Base-by-base conservation (phyloP, 64 coral and sea anemone genomes). In the Acropora yongei region DNA sequence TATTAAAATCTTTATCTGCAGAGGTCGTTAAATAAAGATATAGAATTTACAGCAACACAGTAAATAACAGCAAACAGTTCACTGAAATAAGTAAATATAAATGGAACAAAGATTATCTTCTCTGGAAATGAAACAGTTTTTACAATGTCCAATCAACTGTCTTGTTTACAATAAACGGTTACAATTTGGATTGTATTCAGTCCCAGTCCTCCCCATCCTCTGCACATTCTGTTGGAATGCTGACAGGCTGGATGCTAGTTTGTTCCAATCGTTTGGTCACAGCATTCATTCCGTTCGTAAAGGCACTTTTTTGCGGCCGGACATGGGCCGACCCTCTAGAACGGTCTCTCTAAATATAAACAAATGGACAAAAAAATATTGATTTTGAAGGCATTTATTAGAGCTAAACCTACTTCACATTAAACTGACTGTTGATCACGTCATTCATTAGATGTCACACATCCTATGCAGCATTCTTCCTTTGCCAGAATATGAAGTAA, bases 131-230 rank as follows among this genome's bases (percentile, higher is more conserved):
- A 0, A 4, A 4, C 5, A n/a, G 30, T 30, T 30, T 30, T 30
- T 30, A 30, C 30, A 30, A 30, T 30, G 30, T 30, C 30, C 30
- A 30, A 30, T 30, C 30, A 30, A 30, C 30, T 30, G 30, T 30
- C 30, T 30, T 30, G 30, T 30, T 30, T 30, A 30, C 30, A 30
- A 30, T 30, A 30, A 1, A 74, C 20, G 20, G 72, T 40, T 30
- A 13, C 74, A 76, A 11, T 76, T 30, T 30, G 30, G 30, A 30
- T 30, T 30, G 30, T 30, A 10, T 41, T 78, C 13, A 78, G 75
- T 78, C 75, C 75, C 75, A 78, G 8, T 78, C 75, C 43, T 78
- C 75, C 45, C 49, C 75, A 16, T 78, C 75, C 75, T 48, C 13
- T 1, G 11, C n/a, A 49, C 16, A 40, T 74, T 2, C 8, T 41